A percentile compares a stretch with the other conserved stretches of the same genome.
These are phyloP conservation scores for Pelodiscus sinensis DNA, from an alignment of 2,113 vertebrate genomes.

Conservation along the genomic window DNA sequence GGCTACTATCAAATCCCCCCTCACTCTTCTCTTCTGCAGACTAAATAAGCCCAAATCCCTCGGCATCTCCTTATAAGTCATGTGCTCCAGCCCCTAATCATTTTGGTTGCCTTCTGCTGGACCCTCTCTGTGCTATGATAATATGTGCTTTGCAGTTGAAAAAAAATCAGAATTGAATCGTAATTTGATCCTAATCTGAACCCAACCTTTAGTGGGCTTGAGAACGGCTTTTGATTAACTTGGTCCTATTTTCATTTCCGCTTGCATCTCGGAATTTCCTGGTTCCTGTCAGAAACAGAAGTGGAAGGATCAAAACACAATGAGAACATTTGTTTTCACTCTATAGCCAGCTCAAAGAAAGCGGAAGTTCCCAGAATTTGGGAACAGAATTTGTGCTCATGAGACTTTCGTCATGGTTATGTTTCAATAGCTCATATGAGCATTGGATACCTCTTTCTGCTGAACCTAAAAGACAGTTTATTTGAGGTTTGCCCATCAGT, in stretches of 20 bases:
- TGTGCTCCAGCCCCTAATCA: too few species aligned
- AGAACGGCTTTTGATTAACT: conserved; percentile 30
- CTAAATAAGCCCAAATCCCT: too few species aligned
- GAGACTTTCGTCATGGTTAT: background rate
- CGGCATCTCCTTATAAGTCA: too few species aligned
- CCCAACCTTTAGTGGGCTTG: conserved; percentile 5
- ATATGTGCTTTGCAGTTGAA: conserved; percentile 33
- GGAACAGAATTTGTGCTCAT: background rate
- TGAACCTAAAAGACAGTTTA: background rate
- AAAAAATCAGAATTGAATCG: conserved; percentile 14
- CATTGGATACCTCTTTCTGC: background rate
- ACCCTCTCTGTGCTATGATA: background rate
- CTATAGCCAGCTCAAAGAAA: background rate
- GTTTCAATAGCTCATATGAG: background rate
- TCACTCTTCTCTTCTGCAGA: too few species aligned
- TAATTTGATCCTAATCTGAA: conserved; percentile 42
- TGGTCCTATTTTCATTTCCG: conserved; percentile 10
- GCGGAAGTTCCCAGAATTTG: background rate
- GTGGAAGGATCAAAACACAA: background rate
- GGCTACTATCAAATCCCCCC: too few species aligned
- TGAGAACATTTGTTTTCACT: background rate
- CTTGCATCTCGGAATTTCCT: conserved; percentile 9
- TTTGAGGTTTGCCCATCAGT: background rate
- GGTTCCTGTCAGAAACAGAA: background rate
- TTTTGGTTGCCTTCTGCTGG: too few species aligned